Percentiles rank a stretch among this genome's conserved stretches.
phyloP scores from a whole-genome alignment of 2,888 invertebrate genomes.

The Pelosia muscerda region DNA sequence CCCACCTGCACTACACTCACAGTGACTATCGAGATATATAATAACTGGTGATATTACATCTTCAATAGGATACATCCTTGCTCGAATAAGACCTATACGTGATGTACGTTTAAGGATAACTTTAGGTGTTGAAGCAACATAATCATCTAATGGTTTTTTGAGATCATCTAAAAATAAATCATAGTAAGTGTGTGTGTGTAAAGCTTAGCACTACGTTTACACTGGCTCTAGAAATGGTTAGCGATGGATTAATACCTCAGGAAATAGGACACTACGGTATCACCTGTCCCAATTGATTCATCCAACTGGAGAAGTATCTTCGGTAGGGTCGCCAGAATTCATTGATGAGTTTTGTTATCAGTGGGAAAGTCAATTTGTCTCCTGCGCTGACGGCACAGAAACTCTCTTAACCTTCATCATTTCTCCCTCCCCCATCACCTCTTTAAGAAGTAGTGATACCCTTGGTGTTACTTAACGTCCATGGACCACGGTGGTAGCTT shows the following conservation, averaged over 20 bases:
- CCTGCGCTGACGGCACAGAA: too few relatives aligned
- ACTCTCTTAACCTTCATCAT: too few relatives aligned
- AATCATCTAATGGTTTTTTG: constrained; percentile 92
- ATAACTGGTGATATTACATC: constrained; percentile 92
- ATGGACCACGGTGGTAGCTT: too few relatives aligned
- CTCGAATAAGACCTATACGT: constrained; percentile 97
- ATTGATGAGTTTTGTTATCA: too few relatives aligned
- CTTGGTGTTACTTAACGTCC: too few relatives aligned
- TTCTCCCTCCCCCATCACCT: too few relatives aligned
- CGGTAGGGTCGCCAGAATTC: too few relatives aligned
- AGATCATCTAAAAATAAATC: constrained; percentile 88
- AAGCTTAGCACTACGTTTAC: background rate
- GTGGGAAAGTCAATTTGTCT: too few relatives aligned
- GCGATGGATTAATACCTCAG: background rate
- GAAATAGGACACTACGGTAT: too few relatives aligned
- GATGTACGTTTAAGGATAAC: constrained; percentile 94
- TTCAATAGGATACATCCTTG: constrained; percentile 93
- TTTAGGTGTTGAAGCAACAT: constrained; percentile 93
- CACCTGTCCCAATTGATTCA: too few relatives aligned
- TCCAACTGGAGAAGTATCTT: too few relatives aligned
- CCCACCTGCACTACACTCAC: constrained; percentile 95
- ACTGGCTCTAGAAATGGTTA: background rate
- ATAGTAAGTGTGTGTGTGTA: background rate
- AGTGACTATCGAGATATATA: constrained; percentile 98
- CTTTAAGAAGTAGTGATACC: too few relatives aligned